These are phyloP conservation scores for Spizaetus ornatus DNA, from an alignment of 2,113 vertebrate genomes.

Conservation along the genomic window DNA sequence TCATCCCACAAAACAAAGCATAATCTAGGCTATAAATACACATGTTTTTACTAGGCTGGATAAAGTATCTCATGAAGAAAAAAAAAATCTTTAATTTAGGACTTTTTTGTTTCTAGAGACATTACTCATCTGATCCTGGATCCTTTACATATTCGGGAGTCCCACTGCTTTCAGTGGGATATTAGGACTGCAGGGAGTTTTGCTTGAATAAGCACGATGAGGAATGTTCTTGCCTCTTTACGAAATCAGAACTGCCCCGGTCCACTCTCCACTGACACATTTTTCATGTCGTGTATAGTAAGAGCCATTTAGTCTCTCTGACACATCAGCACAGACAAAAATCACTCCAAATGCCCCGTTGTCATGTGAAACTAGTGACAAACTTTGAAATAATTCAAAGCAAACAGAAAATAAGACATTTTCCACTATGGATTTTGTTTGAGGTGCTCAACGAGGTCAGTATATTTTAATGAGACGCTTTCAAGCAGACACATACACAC, in stretches of 20 bases:
- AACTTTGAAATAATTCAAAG: conserved; percentile 68
- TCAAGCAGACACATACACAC: conserved; percentile 35
- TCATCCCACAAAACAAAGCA: conserved; percentile 43
- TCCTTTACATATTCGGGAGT: background rate
- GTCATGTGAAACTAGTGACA: conserved; percentile 47
- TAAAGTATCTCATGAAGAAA: background rate
- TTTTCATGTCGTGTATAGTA: background rate
- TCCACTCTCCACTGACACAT: background rate
- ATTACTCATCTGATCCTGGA: conserved; percentile 29
- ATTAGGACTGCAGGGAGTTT: background rate
- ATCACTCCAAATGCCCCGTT: conserved; percentile 37
- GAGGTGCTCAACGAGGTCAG: conserved; percentile 22
- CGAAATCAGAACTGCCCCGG: accelerated
- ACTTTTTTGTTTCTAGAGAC: conserved; percentile 27
- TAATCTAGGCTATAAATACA: conserved; percentile 63
- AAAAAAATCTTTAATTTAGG: background rate
- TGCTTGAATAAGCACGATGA: background rate
- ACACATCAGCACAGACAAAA: conserved; percentile 16
- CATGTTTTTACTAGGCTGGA: conserved; percentile 12
- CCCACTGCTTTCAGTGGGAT: background rate
- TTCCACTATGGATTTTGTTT: conserved; percentile 43
- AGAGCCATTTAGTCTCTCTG: conserved; percentile 9
- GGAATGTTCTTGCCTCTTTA: background rate
- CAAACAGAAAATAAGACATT: conserved; percentile 63
- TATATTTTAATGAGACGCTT: conserved; percentile 56